Evolutionary conservation across 2,113 vertebrate species (phyloP), one percentile per base, ranked within the genome.

Genomic region (Actenoides hombroni): DNA sequence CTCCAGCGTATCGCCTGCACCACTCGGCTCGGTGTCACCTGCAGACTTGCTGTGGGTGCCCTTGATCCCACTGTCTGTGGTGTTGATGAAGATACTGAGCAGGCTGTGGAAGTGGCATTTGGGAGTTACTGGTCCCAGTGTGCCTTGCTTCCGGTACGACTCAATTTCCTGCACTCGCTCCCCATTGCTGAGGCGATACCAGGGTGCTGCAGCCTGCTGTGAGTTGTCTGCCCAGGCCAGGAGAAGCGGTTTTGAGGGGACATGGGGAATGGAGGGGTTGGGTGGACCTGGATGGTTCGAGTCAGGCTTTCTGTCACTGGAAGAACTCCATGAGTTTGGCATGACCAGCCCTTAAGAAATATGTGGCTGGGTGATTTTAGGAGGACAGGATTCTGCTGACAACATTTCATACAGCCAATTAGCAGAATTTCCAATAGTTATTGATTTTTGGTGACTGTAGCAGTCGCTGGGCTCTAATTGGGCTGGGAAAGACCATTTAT

Each of bases 281-380:
- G 5, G 24, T 64, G n/a, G 26, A 29, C 64, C 31, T 6, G 3
- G 20, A 3, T 49, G 35, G 23, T 49, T 73, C 0, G 0, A 20
- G 40, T 37, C 35, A 21, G 35, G 17, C 13, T 59, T 79, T 23
- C 53, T 51, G n/a, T 67, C 0, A 2, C 26, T 77, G 42, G 40
- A 68, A 20, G 24, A 49, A 26, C 12, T 40, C 33, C 42, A 19
- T 0, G 0, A 0, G 1, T 44, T 57, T 33, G 49, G 23, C 1
- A 0, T 54, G 65, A n/a, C 5, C 0, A 2, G 61, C 51, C 1
- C 4, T 54, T 65, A 67, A 56, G 63, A 65, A 60, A 54, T 3
- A 3, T 53, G 51, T 60, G 44, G 5, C 54, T 48, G 63, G 29
- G 6, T 60, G 69, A 31, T 71, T 59, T 64, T 0, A 7, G 57